phyloP scores from a whole-genome alignment of 2,888 invertebrate genomes.

The Aspidiotus destructor region DNA sequence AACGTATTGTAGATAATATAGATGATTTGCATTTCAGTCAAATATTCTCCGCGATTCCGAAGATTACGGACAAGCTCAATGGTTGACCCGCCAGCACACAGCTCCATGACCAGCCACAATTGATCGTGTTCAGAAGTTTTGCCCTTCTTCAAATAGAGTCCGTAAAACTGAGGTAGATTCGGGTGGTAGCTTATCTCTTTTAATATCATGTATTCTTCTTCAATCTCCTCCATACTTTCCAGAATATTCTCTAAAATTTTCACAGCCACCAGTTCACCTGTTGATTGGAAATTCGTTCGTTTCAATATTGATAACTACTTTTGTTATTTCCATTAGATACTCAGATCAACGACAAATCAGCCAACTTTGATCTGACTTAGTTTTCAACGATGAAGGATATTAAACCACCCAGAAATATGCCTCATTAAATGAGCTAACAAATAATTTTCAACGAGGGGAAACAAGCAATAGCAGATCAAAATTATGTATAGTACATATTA shows the following conservation, averaged over 20 bases:
- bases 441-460: no score
- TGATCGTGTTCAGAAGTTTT: slow-evolving; percentile 58
- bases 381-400: no score
- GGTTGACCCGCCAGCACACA: slow-evolving; percentile 68
- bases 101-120: slow-evolving; percentile 76
- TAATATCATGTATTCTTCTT: slow-evolving; percentile 66
- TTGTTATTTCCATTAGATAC: no score
- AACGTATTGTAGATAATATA: slow-evolving; percentile 67
- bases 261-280: slow-evolving; percentile 53
- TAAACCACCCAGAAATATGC: no score
- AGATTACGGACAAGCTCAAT: slow-evolving; percentile 67
- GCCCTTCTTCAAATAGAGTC: slow-evolving; percentile 58
- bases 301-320: no score
- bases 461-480: no score
- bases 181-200: slow-evolving; percentile 63
- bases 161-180: slow-evolving; percentile 65
- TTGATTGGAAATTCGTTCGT: slow-evolving; percentile 7
- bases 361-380: no score
- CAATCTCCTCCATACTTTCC: slow-evolving; percentile 72
- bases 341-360: no score
- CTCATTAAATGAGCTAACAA: no score
- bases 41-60: slow-evolving; percentile 51
- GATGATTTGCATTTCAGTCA: slow-evolving; percentile 63
- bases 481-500: no score
- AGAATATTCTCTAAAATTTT: slow-evolving; percentile 70